phyloP scores from a whole-genome alignment of 2,888 invertebrate species.

The Hetaerina titia region DNA sequence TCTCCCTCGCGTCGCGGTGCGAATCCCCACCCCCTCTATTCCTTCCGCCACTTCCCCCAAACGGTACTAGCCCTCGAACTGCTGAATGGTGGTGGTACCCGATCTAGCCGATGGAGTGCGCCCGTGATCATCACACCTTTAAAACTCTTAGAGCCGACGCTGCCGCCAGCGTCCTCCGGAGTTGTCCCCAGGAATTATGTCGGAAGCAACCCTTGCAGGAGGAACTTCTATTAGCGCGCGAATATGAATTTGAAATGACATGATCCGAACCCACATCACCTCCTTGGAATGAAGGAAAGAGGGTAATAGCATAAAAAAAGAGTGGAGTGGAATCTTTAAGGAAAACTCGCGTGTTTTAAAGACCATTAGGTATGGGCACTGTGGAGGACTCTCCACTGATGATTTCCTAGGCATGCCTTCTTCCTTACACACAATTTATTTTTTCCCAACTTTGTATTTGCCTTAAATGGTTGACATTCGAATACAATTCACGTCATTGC shows the following conservation, averaged over 20 bases:
- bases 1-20: neutral
- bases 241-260: neutral
- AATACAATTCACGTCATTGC: no score
- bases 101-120: conserved; percentile 10
- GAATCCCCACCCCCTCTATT: neutral
- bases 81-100: neutral
- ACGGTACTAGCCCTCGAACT: neutral
- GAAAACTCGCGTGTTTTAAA: no score
- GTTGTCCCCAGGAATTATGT: conserved; percentile 4
- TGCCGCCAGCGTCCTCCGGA: conserved; percentile 34
- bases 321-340: no score
- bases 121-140: neutral
- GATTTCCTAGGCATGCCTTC: no score
- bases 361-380: no score
- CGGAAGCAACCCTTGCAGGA: neutral
- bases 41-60: neutral
- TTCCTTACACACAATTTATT: no score
- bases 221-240: neutral
- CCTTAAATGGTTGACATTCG: no score
- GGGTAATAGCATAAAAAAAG: no score
- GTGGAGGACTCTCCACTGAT: no score
- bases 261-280: no score
- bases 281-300: no score
- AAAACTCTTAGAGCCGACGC: neutral
- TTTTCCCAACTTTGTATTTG: no score